Base-by-base conservation (phyloP, 1,140 invertebrate genomes). In the Oncopodura yosiiana region DNA sequence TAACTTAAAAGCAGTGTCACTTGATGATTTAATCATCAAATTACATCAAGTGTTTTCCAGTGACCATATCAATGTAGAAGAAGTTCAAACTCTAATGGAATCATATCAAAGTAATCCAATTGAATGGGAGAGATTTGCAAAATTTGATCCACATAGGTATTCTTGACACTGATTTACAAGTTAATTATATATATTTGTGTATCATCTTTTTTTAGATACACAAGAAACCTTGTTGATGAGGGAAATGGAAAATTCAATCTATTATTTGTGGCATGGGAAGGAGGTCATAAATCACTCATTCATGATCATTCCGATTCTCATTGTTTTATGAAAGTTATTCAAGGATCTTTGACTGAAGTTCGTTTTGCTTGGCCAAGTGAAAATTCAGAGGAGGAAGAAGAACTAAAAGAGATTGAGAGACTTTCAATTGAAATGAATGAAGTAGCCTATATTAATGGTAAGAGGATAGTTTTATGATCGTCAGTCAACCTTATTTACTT, bases 161-260 rank as follows among this genome's bases (percentile, higher is more conserved):
- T 34, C 6, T 34, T 9, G 8, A 34, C 14, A 9, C 14, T 34
- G 8, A 34, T 46, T 51, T 9, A 46, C 12, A 16, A 46, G 38
- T 49, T 9, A 34, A 8, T 34, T 9, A 34, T 34, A 34, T 9
- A 34, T 8, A 34, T 34, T 34, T 34, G n/a, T 9, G n/a, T 41
- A n/a, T n/a, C n/a, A n/a, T 60, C 36, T 55, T 30, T 53, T 65
- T 67, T 9, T 66, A 93, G 87, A 60, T 95, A 96, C 66, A 95
- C 92, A 0, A 71, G 92, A 19, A 96, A 96, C 72, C 72, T 96
- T 49, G 87, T 96, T 3, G 89, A 95, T 67, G 79, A 79, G 56
- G 92, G 92, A 11, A 97, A 98, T 70, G 94, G 90, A 1, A 93
- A 89, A 69, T 99, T 94, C 70, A 98, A 99, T 72, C 74, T 99